These are phyloP conservation scores for Ptychobarbus kaznakovi DNA, from an alignment of 2,797 vertebrate genomes.

Conservation along the genomic window DNA sequence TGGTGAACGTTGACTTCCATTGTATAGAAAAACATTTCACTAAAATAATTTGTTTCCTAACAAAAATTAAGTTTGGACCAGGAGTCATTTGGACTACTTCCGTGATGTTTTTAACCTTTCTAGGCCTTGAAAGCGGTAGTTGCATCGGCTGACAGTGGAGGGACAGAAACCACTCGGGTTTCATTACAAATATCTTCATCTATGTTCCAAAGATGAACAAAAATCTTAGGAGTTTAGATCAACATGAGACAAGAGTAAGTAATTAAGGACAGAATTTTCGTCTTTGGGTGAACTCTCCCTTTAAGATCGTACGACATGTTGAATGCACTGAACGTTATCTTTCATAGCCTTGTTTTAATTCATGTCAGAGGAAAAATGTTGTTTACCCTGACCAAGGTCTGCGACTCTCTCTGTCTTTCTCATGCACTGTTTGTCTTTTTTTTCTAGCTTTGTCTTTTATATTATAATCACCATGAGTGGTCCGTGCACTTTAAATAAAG, in stretches of 20 bases:
- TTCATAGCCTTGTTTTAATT: conserved; percentile 13
- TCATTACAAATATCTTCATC: neutral
- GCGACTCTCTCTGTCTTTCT: neutral
- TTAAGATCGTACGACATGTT: neutral
- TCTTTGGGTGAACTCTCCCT: neutral
- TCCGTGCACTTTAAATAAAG: conserved; percentile 17
- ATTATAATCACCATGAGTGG: conserved; percentile 15
- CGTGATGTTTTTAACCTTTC: neutral
- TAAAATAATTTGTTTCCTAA: neutral
- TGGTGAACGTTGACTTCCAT: neutral
- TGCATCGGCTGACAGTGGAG: neutral
- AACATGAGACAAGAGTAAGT: neutral
- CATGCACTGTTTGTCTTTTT: neutral
- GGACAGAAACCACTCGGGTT: neutral
- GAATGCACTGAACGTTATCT: neutral
- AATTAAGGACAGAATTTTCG: neutral
- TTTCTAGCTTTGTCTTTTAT: conserved; percentile 16
- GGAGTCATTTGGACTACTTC: neutral
- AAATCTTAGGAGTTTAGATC: neutral
- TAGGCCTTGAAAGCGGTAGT: neutral
- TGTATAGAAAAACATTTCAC: neutral
- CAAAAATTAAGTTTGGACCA: neutral
- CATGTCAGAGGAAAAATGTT: neutral
- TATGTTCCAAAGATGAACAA: neutral
- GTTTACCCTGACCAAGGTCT: neutral